These are phyloP conservation scores for Lasaia peninsularis DNA, from an alignment of 1,140 invertebrate species.

Conservation along the genomic window DNA sequence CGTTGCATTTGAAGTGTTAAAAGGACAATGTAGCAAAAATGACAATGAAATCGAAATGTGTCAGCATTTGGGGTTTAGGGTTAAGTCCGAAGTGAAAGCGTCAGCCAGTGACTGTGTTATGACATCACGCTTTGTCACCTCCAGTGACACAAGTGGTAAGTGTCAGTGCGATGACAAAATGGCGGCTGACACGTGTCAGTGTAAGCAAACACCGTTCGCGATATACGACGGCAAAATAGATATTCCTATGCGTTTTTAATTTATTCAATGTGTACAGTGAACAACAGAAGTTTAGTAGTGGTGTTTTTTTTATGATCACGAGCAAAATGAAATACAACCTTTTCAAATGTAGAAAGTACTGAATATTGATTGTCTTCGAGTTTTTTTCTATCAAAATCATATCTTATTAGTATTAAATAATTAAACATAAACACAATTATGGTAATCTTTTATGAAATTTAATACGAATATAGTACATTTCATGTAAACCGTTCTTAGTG, in stretches of 20 bases:
- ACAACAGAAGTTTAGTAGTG: neutral
- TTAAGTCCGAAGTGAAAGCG: neutral
- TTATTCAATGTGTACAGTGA: constrained; percentile 24
- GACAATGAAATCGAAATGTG: constrained; percentile 6
- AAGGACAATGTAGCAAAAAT: constrained; percentile 6
- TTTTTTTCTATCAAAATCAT: no score
- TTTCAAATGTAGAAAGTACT: no score
- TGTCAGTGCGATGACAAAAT: constrained; percentile 5
- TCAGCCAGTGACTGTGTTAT: neutral
- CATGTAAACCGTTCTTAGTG: no score
- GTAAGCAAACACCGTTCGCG: constrained; percentile 27
- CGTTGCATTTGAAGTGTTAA: neutral
- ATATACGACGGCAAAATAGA: constrained; percentile 42
- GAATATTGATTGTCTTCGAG: no score
- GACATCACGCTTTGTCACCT: constrained; percentile 12
- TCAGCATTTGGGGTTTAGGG: neutral
- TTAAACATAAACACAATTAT: no score
- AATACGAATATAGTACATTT: no score
- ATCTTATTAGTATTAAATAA: no score
- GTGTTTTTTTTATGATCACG: neutral
- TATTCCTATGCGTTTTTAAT: constrained; percentile 42
- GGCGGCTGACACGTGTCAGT: constrained; percentile 13
- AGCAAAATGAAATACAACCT: no score
- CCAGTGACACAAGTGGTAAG: constrained; percentile 2
- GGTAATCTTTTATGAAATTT: no score